Base-by-base conservation (phyloP, 2,113 vertebrate genomes). In the Trematocara stigmaticum region DNA sequence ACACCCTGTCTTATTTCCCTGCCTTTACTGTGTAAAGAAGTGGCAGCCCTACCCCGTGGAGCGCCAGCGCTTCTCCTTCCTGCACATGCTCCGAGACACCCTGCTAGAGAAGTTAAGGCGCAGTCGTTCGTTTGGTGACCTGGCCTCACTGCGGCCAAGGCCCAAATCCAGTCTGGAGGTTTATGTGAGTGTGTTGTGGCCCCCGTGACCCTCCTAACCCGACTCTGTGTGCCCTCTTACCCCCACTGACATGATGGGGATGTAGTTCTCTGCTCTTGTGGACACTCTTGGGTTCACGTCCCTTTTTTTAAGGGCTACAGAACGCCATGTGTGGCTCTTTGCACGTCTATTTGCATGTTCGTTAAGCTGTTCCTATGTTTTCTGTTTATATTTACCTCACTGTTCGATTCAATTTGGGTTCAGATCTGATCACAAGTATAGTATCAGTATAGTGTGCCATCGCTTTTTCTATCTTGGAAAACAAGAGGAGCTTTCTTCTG, bases 91-190 rank as follows among this genome's bases (percentile, higher is more conserved):
- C 90, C 96, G 98, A 91, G 97, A 98, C 93, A 96, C 97, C 93
- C 97, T 99, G 94, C 96, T 99, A 95, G 98, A 99, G 96, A 98
- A 97, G 96, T 96, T 99, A 91, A 97, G 97, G 87, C 97, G 97
- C 94, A 98, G 97, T 96, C 97, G 97, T 94, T 99, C 98, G 82
- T 97, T 98, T 95, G 97, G 98, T 90, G 98, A 99, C 96, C 97
- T 99, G 97, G 96, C 98, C 92, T 98, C 97, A 49, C 97, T 99
- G 88, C 97, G 97, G 94, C 97, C 97, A 93, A 97, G 97, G 93
- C 97, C 98, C 93, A 97, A 96, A 95, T 96, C 97, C 96, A 97
- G 96, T 95, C 97, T 97, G 96, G 97, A 98, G 96, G 96, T 97
- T 87, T 98, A 98, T 95, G 98, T 99, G 98, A 99, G 98, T 99